These are phyloP conservation scores for Otocyon megalotis DNA, from an alignment of 2,113 vertebrate species.

Conservation along the genomic window DNA sequence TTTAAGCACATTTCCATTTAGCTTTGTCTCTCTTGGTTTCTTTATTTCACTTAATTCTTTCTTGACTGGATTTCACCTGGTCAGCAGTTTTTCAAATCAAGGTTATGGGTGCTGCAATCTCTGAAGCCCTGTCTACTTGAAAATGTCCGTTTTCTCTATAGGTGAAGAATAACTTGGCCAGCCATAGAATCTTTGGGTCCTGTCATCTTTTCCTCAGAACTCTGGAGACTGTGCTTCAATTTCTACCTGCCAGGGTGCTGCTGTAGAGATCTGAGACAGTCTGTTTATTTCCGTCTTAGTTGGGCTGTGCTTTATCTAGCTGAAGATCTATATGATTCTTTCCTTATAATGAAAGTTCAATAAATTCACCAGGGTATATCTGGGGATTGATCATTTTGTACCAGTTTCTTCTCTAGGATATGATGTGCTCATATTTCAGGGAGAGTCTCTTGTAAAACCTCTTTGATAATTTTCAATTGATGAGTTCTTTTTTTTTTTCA, in stretches of 20 bases:
- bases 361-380: not conserved
- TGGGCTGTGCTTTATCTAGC: not conserved
- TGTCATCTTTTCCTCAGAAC: not conserved
- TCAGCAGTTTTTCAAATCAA: not conserved
- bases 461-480: not conserved
- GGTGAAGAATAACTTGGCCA: not conserved
- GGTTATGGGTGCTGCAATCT: not conserved
- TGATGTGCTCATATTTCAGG: not conserved
- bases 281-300: not conserved
- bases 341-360: not conserved
- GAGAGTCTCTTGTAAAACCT: not conserved
- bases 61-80: not conserved
- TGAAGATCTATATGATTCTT: not conserved
- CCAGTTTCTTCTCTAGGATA: not conserved
- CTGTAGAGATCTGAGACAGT: not conserved
- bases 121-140: not conserved
- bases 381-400: not conserved
- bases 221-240: not conserved
- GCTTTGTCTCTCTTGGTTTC: not conserved
- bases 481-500: slow-evolving; percentile 42
- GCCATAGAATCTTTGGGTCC: not conserved
- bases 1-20: not conserved
- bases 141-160: not conserved
- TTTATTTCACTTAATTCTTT: not conserved
- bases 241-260: not conserved